Conservation (phyloP, 2,888 invertebrate species). For the Phengaris arion region DNA sequence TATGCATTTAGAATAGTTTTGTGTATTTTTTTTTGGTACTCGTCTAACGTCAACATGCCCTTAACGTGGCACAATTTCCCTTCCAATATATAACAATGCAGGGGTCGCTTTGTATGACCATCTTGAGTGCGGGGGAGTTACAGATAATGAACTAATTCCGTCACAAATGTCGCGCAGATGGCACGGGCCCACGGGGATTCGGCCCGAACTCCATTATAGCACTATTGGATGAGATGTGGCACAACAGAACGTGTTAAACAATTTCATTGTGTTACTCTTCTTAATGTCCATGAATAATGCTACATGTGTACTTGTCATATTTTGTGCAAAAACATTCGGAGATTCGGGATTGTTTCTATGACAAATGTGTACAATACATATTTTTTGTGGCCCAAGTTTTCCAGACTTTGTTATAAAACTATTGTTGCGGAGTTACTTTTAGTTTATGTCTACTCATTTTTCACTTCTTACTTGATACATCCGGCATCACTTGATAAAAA, state of each 20-base stretch:
- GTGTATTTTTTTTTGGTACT: slow-evolving; percentile 2
- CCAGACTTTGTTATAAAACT: not conserved
- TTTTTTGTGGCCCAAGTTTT: not conserved
- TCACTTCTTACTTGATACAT: not conserved
- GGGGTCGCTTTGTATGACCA: slow-evolving; percentile 42
- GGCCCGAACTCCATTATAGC: slow-evolving; percentile 9
- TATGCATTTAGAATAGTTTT: not conserved
- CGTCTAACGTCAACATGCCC: slow-evolving; percentile 9
- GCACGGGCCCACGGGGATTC: slow-evolving; percentile 58
- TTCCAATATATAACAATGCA: slow-evolving; percentile 47
- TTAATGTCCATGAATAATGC: not conserved
- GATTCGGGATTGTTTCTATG: not conserved
- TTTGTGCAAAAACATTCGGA: not conserved
- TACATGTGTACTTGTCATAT: not conserved
- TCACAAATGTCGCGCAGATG: slow-evolving; percentile 57
- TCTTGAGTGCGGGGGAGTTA: slow-evolving; percentile 46
- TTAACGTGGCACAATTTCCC: slow-evolving; percentile 41
- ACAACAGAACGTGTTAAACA: not conserved
- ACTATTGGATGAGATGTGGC: slow-evolving; percentile 14
- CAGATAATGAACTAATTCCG: slow-evolving; percentile 46
- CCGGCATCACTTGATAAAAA: slow-evolving; percentile 20
- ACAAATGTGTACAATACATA: not conserved
- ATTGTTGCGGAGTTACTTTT: not conserved
- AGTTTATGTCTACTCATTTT: not conserved
- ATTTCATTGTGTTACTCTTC: slow-evolving; percentile 18